A percentile compares a stretch with the other conserved stretches of the same genome.
Conservation (phyloP, 2,888 invertebrate species). For the Dioctria linearis region DNA sequence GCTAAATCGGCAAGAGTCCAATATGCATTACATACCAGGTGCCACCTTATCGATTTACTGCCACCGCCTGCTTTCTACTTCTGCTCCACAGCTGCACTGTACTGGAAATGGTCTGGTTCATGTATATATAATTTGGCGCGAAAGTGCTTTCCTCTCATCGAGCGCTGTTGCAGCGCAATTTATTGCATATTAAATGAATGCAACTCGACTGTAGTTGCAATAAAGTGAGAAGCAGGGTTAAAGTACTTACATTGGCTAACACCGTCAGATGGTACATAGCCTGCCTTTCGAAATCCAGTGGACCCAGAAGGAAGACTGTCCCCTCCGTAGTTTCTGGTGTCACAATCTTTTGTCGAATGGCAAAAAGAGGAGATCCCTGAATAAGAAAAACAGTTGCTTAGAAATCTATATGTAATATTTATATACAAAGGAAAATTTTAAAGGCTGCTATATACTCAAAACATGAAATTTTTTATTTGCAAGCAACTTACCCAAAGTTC, state of each 20-base stretch:
- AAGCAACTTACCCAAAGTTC: constrained; percentile 82
- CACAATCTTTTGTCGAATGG: constrained; percentile 83
- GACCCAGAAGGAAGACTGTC: constrained; percentile 82
- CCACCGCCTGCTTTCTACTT: background rate
- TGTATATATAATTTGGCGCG: background rate
- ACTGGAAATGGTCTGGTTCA: too few species aligned
- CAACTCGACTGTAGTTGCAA: background rate
- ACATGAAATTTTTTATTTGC: background rate
- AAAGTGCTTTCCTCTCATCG: background rate
- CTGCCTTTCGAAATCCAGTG: constrained; percentile 90
- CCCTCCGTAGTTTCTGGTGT: constrained; percentile 85
- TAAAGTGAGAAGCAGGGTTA: background rate
- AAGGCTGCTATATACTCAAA: too few species aligned
- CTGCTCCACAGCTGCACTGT: background rate
- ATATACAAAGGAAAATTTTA: background rate
- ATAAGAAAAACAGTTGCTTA: background rate
- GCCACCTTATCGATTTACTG: constrained; percentile 43
- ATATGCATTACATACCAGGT: constrained; percentile 34
- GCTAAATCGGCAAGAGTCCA: constrained; percentile 6
- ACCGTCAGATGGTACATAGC: constrained; percentile 91
- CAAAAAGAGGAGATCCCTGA: constrained; percentile 83
- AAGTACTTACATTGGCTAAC: constrained; percentile 84
- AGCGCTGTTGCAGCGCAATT: background rate
- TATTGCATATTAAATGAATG: too few species aligned
- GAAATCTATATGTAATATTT: background rate